Conservation (phyloP, 1,140 invertebrate species). For the Panagrolaimus sp. region DNA sequence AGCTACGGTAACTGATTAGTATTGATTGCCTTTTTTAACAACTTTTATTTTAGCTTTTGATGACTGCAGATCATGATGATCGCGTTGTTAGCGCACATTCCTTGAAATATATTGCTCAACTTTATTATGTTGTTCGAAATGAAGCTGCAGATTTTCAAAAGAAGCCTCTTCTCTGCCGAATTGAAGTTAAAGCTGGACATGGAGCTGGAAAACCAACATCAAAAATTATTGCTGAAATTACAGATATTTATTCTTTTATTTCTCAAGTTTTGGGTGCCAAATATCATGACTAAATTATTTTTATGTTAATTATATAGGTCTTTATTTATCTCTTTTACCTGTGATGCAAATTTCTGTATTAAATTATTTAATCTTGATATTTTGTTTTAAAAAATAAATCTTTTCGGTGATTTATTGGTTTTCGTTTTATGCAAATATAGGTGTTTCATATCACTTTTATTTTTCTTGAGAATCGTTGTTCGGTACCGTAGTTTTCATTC, state of each 20-base stretch:
- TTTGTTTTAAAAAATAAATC: no score
- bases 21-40: no score
- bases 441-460: no score
- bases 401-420: no score
- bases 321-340: no score
- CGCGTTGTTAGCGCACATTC: conserved; percentile 90
- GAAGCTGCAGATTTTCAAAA: conserved; percentile 68
- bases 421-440: no score
- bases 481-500: no score
- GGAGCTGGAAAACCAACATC: conserved; percentile 89
- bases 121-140: conserved; percentile 73
- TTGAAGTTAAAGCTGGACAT: conserved; percentile 93
- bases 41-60: no score
- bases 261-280: conserved; percentile 32
- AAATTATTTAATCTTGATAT: no score
- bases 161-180: conserved; percentile 80
- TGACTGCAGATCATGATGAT: conserved; percentile 96
- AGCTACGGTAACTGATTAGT: no score
- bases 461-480: no score
- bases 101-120: conserved; percentile 83
- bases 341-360: no score
- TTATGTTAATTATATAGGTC: not conserved
- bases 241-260: conserved; percentile 52
- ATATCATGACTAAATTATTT: conserved; percentile 22
- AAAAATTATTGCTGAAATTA: conserved; percentile 66